Percentiles rank a stretch among this genome's conserved stretches.
These are phyloP conservation scores for Anagrus nilaparvatae DNA, from an alignment of 1,140 invertebrate species.

Conservation along the genomic window DNA sequence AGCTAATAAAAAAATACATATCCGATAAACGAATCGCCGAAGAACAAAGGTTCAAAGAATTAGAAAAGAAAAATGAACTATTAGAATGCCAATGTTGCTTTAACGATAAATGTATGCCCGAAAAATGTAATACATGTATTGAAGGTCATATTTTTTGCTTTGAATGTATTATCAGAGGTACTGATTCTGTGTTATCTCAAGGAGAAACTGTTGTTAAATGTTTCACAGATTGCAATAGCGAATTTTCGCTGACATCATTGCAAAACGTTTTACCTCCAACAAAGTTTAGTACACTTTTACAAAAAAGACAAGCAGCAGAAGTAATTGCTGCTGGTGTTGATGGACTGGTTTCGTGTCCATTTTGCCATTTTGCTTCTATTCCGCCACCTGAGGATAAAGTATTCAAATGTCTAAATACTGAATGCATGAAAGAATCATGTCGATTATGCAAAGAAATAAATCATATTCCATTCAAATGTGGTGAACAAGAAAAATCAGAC, in stretches of 20 bases:
- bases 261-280: constrained; percentile 43
- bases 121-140: constrained; percentile 46
- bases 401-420: constrained; percentile 53
- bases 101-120: constrained; percentile 48
- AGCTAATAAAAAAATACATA: constrained; percentile 34
- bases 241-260: constrained; percentile 40
- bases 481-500: constrained; percentile 49
- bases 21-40: constrained; percentile 26
- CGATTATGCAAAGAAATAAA: constrained; percentile 51
- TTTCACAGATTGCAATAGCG: constrained; percentile 36
- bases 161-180: constrained; percentile 42
- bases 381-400: constrained; percentile 48
- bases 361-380: constrained; percentile 54
- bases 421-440: constrained; percentile 56
- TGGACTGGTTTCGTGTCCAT: constrained; percentile 54
- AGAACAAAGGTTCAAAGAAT: constrained; percentile 26
- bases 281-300: constrained; percentile 45
- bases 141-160: constrained; percentile 52
- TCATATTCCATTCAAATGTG: constrained; percentile 52
- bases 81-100: constrained; percentile 49
- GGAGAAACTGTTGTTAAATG: constrained; percentile 45
- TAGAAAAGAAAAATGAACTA: constrained; percentile 31
- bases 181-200: constrained; percentile 44
- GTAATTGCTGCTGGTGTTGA: constrained; percentile 48
- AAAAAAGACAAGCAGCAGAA: constrained; percentile 48